Evolutionary conservation across 1,140 invertebrate genomes (phyloP), one percentile per base, ranked within the genome.

Genomic region (Limonius californicus): DNA sequence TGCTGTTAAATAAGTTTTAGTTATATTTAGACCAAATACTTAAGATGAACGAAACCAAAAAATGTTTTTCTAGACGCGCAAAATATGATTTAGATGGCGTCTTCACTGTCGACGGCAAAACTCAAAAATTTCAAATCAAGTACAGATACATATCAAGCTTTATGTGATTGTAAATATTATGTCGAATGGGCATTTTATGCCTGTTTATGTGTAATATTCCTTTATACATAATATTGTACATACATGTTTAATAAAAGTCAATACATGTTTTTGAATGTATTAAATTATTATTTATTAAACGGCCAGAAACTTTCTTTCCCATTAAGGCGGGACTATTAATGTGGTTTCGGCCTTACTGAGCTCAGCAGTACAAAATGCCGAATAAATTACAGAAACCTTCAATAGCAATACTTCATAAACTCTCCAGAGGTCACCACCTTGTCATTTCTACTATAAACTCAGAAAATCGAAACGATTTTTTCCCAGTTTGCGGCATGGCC

Each of bases 121-220:
- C n/a, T 19, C 18, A 50, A 19, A 3, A 19, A 50, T 19, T 3
- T 50, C 35, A 50, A 50, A 19, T 4, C 12, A 45, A 21, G 19
- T 50, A 50, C 45, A 50, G 35, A 39, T 18, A 50, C 45, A 50
- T 50, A 50, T 50, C 45, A 50, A 50, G 45, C 45, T 50, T 39
- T 50, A 50, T 50, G 45, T 50, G 45, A 50, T 50, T 50, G 45
- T 50, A 50, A 18, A 50, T 50, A 45, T 14, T 32, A 12, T 39
- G 16, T 50, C 45, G 11, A 50, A 21, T 18, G n/a, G 45, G 14
- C 19, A 50, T 50, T 21, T 16, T 50, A n/a, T 45, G 15, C 14
- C 45, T 21, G 45, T 21, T 21, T 39, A 7, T 50, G 14, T 50
- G 45, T 50, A 50, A 50, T 50, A 50, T 50, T 50, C 9, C 45